These are phyloP conservation scores for Selene dorsalis DNA, from an alignment of 2,797 vertebrate genomes.

Conservation along the genomic window DNA sequence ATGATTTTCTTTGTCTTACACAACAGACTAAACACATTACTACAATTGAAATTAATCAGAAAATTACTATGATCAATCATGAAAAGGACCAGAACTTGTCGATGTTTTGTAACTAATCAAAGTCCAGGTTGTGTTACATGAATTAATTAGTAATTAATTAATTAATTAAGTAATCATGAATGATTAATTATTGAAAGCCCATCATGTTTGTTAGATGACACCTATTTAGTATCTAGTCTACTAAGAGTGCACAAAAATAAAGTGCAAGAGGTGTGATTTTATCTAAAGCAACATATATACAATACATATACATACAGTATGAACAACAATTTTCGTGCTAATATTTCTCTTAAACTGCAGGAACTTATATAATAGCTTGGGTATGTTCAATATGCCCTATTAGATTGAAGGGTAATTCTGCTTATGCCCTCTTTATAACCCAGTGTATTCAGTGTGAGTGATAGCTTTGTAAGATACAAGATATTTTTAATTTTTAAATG, in stretches of 20 bases:
- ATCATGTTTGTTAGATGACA: neutral
- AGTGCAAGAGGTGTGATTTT: slow-evolving; percentile 1
- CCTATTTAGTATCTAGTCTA: neutral
- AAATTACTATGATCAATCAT: too few species aligned
- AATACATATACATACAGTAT: neutral
- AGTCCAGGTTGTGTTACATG: neutral
- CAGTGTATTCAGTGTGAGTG: slow-evolving; percentile 10
- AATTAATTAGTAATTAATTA: too few species aligned
- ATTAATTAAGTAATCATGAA: too few species aligned
- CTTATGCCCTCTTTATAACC: slow-evolving; percentile 22
- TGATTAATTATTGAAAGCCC: neutral
- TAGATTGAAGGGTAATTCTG: slow-evolving; percentile 34
- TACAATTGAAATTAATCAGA: too few species aligned
- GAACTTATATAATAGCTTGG: slow-evolving; percentile 39
- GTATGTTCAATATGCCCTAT: slow-evolving; percentile 39
- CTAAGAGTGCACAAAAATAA: slow-evolving; percentile 9
- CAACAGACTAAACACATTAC: neutral
- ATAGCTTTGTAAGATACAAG: neutral
- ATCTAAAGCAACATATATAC: slow-evolving; percentile 21
- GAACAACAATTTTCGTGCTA: slow-evolving; percentile 26
- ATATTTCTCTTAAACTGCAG: slow-evolving; percentile 34
- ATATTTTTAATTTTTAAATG: neutral
- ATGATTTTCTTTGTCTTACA: neutral
- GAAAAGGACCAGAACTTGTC: too few species aligned
- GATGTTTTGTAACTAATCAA: neutral